Evolutionary conservation across 2,797 vertebrate genomes (phyloP).

Genomic region (Tinamus major): DNA sequence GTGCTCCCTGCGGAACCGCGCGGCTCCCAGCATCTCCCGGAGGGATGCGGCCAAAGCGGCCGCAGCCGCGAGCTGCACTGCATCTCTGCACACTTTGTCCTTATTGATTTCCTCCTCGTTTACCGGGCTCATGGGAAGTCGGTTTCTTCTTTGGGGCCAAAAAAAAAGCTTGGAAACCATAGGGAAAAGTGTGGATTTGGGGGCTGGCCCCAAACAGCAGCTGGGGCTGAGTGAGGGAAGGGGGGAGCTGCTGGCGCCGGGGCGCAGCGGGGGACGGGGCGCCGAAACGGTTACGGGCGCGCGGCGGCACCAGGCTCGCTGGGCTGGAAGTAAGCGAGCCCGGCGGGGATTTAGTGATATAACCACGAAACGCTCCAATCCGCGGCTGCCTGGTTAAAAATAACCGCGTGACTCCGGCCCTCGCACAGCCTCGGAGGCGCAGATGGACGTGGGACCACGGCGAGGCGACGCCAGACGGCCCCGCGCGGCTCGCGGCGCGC

Average conservation of each 20-base stretch:
- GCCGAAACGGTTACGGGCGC: slow-evolving; percentile 61
- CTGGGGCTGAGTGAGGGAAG: not conserved
- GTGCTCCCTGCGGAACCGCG: not conserved
- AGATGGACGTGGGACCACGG: slow-evolving; percentile 11
- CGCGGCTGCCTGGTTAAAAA: slow-evolving; percentile 64
- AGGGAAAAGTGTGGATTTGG: not conserved
- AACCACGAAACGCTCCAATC: slow-evolving; percentile 71
- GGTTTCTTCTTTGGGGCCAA: not conserved
- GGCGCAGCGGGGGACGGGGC: not conserved
- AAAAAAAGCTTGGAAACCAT: not conserved
- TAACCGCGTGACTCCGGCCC: slow-evolving; percentile 63
- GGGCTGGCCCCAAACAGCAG: not conserved
- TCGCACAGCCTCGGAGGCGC: not conserved
- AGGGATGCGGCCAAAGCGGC: accelerated
- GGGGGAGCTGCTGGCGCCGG: accelerated
- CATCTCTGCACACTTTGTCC: too few species aligned
- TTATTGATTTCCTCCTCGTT: not conserved
- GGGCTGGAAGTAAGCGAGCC: slow-evolving; percentile 75
- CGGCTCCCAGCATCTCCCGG: not conserved
- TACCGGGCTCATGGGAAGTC: not conserved
- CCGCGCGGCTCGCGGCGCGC: not conserved
- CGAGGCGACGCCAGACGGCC: not conserved
- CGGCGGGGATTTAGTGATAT: slow-evolving; percentile 75
- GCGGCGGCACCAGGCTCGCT: not conserved
- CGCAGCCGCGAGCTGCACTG: too few species aligned